Conservation (phyloP, 2,888 invertebrate species). For the Silvanus unidentatus region DNA sequence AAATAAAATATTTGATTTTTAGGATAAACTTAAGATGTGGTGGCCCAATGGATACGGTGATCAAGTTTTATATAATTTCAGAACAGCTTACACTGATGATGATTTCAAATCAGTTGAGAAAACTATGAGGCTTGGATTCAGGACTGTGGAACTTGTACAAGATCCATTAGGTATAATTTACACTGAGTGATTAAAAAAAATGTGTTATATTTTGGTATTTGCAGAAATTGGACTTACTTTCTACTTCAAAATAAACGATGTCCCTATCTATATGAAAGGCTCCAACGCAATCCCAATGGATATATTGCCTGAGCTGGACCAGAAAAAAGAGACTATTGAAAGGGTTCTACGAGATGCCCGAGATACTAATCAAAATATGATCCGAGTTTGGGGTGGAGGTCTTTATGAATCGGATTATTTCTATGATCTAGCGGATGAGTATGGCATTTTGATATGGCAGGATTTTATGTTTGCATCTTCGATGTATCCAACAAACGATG, state of each 20-base stretch:
- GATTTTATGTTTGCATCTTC: slow-evolving; percentile 95
- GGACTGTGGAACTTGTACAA: slow-evolving; percentile 77
- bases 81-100: slow-evolving; percentile 47
- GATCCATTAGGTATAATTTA: slow-evolving; percentile 47
- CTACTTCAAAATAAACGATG: slow-evolving; percentile 77
- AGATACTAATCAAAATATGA: slow-evolving; percentile 80
- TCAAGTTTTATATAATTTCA: slow-evolving; percentile 67
- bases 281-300: slow-evolving; percentile 88
- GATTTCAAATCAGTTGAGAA: slow-evolving; percentile 43
- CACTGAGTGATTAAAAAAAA: slow-evolving; percentile 1
- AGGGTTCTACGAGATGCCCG: slow-evolving; percentile 62
- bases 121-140: slow-evolving; percentile 68
- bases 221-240: slow-evolving; percentile 61
- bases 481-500: slow-evolving; percentile 75
- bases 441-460: slow-evolving; percentile 93
- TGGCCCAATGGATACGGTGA: slow-evolving; percentile 91
- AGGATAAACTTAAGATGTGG: slow-evolving; percentile 59
- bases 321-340: slow-evolving; percentile 52
- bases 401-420: slow-evolving; percentile 85
- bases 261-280: slow-evolving; percentile 86
- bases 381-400: slow-evolving; percentile 97
- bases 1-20: slow-evolving; percentile 1
- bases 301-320: slow-evolving; percentile 69
- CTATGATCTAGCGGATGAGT: slow-evolving; percentile 76
- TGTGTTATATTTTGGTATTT: no score